These are phyloP conservation scores for Diploscapter pachys DNA, from an alignment of 1,140 invertebrate genomes.

Conservation along the genomic window DNA sequence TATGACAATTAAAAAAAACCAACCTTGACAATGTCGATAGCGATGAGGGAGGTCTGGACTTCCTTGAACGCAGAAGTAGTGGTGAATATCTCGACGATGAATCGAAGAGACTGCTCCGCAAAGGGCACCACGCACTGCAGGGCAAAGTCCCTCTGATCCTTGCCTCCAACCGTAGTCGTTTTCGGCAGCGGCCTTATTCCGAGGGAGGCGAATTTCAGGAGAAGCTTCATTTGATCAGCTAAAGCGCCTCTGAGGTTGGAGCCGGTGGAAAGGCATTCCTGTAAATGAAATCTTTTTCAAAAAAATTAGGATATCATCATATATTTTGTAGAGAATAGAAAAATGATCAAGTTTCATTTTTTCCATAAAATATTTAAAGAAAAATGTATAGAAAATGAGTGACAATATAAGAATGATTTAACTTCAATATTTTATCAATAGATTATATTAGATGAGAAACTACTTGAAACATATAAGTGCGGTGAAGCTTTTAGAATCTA, in stretches of 20 bases:
- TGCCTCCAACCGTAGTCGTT: conserved; percentile 19
- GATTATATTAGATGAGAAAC: conserved; percentile 1
- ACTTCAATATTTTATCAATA: conserved; percentile 16
- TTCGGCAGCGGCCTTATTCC: conserved; percentile 34
- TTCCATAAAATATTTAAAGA: too few species aligned
- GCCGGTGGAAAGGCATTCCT: conserved; percentile 43
- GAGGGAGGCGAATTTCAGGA: conserved; percentile 47
- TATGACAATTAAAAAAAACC: conserved; percentile 10
- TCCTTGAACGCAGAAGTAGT: conserved; percentile 43
- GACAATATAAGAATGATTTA: not conserved
- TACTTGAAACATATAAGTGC: conserved; percentile 8
- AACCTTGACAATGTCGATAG: conserved; percentile 50
- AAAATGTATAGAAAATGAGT: too few species aligned
- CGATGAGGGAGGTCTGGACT: conserved; percentile 40
- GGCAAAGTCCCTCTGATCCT: conserved; percentile 37
- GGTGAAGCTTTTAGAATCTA: conserved; percentile 28
- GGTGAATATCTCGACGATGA: conserved; percentile 47
- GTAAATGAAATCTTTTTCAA: conserved; percentile 14
- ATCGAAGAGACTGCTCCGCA: conserved; percentile 48
- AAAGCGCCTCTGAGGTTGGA: conserved; percentile 41
- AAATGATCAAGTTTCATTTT: too few species aligned
- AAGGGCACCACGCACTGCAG: conserved; percentile 50
- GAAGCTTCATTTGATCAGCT: conserved; percentile 46
- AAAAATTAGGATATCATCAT: not conserved
- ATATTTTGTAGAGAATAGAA: too few species aligned